Evolutionary conservation across 1,140 invertebrate genomes (phyloP), one percentile per base, ranked within the genome.

Genomic region (Drosophila sturtevanti): DNA sequence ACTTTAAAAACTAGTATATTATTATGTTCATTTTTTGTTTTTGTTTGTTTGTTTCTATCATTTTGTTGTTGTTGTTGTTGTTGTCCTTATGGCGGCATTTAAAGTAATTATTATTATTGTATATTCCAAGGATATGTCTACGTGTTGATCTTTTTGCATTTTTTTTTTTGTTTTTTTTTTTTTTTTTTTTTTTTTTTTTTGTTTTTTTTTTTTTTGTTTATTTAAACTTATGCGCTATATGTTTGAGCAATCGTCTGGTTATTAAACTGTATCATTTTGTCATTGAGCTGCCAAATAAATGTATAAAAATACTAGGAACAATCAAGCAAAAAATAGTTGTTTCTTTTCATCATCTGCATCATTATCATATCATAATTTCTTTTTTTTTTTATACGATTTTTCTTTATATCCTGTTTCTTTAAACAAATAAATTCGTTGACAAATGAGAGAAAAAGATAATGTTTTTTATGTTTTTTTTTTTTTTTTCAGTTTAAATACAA

Each of bases 61-160:
- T n/a, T n/a, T n/a, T 31, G 22, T 4, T 24, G 22, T 31, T 31
- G 60, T 31, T 69, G 51, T 66, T 56, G 48, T 44, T 65, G 63
- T 58, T 73, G 55, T 69, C 64, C 67, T 72, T 72, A 84, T 79
- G 78, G 71, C 79, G 64, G 82, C 84, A 89, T 84, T 75, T 89
- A 89, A 89, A 89, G 84, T 89, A 89, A 89, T 84, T 82, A 89
- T 90, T 82, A 89, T 90, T 90, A 90, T 90, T 90, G 87, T 90
- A 90, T 90, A 90, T 90, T 87, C 73, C 85, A 86, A 90, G 89
- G 89, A 91, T 91, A 91, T 91, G 89, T 91, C 81, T 90, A 91
- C 85, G 89, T 90, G 85, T 91, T 89, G 84, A 89, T 89, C 77
- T 89, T 79, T 75, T 72, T 72, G 10, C 27, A 24, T 44, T 58